Evolutionary conservation across 2,888 invertebrate genomes (phyloP), one percentile per base, ranked within the genome.

Genomic region (Zele albiditarsus): DNA sequence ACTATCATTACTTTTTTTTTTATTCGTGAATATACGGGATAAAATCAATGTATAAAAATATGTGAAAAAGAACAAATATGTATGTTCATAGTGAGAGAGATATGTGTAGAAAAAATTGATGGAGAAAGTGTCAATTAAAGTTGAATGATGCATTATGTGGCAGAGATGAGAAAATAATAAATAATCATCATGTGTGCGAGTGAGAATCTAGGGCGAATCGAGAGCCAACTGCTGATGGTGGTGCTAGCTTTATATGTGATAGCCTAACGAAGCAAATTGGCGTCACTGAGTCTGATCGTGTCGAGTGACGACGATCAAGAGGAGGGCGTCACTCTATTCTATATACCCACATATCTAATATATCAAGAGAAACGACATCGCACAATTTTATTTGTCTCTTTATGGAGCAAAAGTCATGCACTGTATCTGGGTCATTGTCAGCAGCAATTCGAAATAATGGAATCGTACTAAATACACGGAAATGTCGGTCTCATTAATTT

Each of bases 201-300:
- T 28, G 3, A 1, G 66, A 72, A 72, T 75, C 49, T 75, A 75
- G 75, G 75, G 60, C 75, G 67, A 62, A 75, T 71, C 31, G 67
- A 75, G 75, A 75, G 67, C 71, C 60, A 67, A 31, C 42, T 46
- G 49, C 3, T 49, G 27, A 27, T n/a, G 14, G 16, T n/a, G 12
- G 23, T 23, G 38, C 20, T n/a, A 31, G 28, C 63, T 33, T n/a
- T 28, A 63, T 20, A 38, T 16, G 33, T 23, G 25, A 65, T 20
- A 31, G n/a, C 31, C 6, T 28, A 69, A 38, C 49, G 65, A 25
- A 66, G 66, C 31, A 60, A 75, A 75, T 53, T 57, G 75, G 71
- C 75, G 75, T 60, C 75, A 72, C 62, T 46, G 33, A 53, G 75
- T 75, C 75, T 75, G 67, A 68, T 67, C 49, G 58, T 68, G 62